phyloP scores from a whole-genome alignment of 2,888 invertebrate species.

The Thecocarcelia acutangulata region DNA sequence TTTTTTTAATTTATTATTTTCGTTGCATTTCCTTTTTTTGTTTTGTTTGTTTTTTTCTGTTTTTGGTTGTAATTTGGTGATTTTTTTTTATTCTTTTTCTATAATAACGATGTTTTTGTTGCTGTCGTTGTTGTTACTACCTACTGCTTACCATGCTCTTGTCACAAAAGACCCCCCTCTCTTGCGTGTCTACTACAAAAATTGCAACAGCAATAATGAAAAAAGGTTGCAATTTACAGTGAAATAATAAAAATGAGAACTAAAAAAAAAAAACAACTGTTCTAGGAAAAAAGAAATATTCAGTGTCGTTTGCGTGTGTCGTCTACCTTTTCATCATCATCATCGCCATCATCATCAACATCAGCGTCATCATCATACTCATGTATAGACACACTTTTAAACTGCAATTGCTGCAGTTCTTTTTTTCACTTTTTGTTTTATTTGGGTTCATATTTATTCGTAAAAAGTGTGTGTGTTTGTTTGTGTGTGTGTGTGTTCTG shows the following conservation, averaged over 20 bases:
- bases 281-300: constrained; percentile 49
- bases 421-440: constrained; percentile 29
- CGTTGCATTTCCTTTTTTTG: constrained; percentile 37
- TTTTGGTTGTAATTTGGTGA: constrained; percentile 65
- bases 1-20: constrained; percentile 44
- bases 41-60: constrained; percentile 3
- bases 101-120: not conserved
- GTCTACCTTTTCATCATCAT: constrained; percentile 66
- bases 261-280: constrained; percentile 18
- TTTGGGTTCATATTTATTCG: constrained; percentile 27
- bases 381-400: constrained; percentile 51
- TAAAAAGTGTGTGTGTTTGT: constrained; percentile 30
- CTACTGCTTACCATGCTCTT: constrained; percentile 34
- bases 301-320: constrained; percentile 66
- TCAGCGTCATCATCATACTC: constrained; percentile 7
- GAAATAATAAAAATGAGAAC: constrained; percentile 40
- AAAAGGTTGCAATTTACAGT: constrained; percentile 49
- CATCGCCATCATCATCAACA: constrained; percentile 34
- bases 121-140: constrained; percentile 33
- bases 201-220: constrained; percentile 51
- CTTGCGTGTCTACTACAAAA: constrained; percentile 55
- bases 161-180: constrained; percentile 46
- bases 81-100: constrained; percentile 45
- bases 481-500: constrained; percentile 48
- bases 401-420: constrained; percentile 67